Percentiles rank a stretch among this genome's conserved stretches.
Conservation (phyloP, 2,797 vertebrate species). For the Bufotes viridis region DNA sequence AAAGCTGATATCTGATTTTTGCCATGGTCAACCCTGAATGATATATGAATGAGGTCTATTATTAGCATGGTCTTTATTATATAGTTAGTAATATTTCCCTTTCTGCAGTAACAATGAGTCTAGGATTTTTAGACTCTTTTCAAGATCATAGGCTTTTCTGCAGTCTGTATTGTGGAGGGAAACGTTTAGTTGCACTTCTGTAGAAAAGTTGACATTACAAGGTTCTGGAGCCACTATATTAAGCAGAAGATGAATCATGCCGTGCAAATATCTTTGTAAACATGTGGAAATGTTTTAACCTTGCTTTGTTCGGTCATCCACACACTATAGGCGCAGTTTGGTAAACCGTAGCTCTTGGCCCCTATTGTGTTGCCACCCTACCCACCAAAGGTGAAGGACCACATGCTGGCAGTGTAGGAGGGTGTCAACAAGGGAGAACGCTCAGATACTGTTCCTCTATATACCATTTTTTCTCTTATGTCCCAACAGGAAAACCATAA, state of each 20-base stretch:
- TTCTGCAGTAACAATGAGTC: not conserved
- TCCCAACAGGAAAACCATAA: conserved; percentile 93
- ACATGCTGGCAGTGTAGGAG: not conserved
- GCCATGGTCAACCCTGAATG: not conserved
- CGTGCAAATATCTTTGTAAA: not conserved
- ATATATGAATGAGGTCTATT: not conserved
- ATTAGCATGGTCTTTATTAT: not conserved
- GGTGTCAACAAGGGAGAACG: conserved; percentile 54
- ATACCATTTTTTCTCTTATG: conserved; percentile 79
- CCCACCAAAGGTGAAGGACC: not conserved
- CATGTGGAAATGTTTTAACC: not conserved
- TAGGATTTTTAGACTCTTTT: not conserved
- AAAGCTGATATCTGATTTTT: not conserved
- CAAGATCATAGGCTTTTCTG: not conserved
- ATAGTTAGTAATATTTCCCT: not conserved
- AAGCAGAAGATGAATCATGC: not conserved
- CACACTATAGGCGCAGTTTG: not conserved
- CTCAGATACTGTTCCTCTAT: conserved; percentile 66
- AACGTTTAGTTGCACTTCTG: not conserved
- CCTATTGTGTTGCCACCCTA: not conserved
- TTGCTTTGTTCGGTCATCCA: too few relatives aligned
- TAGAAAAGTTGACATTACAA: not conserved
- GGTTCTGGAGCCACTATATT: not conserved
- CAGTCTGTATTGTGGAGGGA: not conserved
- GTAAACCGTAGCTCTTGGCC: not conserved